Base-by-base conservation (phyloP, 1,140 invertebrate genomes). In the Listronotus oregonensis region DNA sequence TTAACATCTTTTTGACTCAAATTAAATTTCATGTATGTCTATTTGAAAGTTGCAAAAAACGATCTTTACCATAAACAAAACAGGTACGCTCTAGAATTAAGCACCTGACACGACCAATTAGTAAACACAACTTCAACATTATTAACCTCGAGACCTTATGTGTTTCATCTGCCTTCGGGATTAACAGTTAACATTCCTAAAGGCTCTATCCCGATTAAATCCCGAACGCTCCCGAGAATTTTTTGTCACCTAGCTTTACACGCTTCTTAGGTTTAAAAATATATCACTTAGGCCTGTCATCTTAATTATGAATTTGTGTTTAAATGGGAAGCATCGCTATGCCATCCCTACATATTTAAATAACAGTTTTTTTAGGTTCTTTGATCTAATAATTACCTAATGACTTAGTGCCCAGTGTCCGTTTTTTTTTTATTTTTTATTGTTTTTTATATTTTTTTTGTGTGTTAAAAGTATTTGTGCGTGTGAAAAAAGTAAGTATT, bases 221-320 rank as follows among this genome's bases (percentile, higher is more conserved):
- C 52, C 67, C 64, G 65, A 66, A 9, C 6, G 17, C 34, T 37
- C 51, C 67, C 64, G 61, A 40, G 10, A 34, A 37, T 63, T 67
- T 63, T 70, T 67, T 62, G 34, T 62, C 44, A 21, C 62, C 40
- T 27, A 52, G 12, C 15, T 17, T 17, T 39, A 51, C 59, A 21
- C 44, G 32, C 32, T 61, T 56, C 47, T 46, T 49, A 14, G 67
- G 67, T 62, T 65, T 69, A 69, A 65, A 69, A 68, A 63, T 65
- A 69, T 66, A 64, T 57, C 63, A 58, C 58, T 65, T 69, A 55
- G 18, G 64, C 55, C 58, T 72, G 68, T 70, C 70, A 70, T 54
- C 65, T 72, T 64, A 70, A 70, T 72, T 72, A 61, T 62, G 55
- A 63, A 59, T 60, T 67, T 56, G 63, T 44, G 43, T 55, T 70